A percentile compares a stretch with the other conserved stretches of the same genome.
Conservation (phyloP, 1,140 invertebrate species). For the Camponotus pennsylvanicus region DNA sequence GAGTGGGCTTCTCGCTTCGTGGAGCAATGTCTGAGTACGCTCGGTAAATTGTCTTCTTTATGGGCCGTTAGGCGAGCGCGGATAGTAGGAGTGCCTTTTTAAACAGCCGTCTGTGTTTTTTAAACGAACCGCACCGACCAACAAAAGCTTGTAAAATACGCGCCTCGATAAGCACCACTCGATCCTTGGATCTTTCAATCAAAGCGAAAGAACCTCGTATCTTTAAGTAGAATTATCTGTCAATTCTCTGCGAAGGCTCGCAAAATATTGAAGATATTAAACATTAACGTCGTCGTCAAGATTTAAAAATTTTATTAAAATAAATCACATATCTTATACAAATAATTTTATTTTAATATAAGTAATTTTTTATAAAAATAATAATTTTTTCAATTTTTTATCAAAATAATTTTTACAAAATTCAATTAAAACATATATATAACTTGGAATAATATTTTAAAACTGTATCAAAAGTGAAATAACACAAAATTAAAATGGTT, state of each 20-base stretch:
- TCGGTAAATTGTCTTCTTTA: constrained; percentile 62
- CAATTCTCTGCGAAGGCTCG: neutral
- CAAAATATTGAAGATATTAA: no score
- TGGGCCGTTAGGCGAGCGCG: constrained; percentile 14
- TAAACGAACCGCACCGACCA: constrained; percentile 16
- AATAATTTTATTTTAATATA: neutral
- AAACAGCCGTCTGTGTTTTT: constrained; percentile 43
- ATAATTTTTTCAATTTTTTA: no score
- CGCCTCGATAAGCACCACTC: neutral
- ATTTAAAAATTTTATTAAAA: neutral
- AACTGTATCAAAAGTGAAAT: no score
- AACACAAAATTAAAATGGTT: no score
- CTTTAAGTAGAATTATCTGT: neutral
- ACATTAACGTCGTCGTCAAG: neutral
- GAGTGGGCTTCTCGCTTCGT: constrained; percentile 50
- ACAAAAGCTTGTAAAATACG: constrained; percentile 25
- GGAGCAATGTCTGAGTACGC: constrained; percentile 50
- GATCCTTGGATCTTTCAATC: constrained; percentile 9
- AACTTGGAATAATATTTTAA: no score
- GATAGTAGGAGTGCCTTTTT: constrained; percentile 53
- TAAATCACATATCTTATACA: neutral
- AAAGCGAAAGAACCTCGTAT: neutral
- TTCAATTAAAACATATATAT: neutral
- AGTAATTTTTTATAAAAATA: neutral
- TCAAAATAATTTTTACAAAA: neutral